phyloP scores from a whole-genome alignment of 2,888 invertebrate genomes.

The Pyrocoelia pectoralis region DNA sequence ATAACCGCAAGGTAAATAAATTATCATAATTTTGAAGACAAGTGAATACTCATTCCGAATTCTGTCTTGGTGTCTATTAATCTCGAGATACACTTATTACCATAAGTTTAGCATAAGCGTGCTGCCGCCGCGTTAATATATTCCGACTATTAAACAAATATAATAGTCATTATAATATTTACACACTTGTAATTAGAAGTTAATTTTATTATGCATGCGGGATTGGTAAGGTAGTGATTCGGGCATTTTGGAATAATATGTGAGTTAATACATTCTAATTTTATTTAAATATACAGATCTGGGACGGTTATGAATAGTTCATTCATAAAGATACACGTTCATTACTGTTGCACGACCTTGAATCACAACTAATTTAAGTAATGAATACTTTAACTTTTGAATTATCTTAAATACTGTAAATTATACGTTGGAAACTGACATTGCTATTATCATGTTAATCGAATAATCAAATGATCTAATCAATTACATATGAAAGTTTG shows the following conservation, averaged over 20 bases:
- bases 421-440: neutral
- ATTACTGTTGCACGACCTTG: slow-evolving; percentile 37
- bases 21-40: slow-evolving; percentile 42
- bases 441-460: neutral
- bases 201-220: slow-evolving; percentile 40
- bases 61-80: slow-evolving; percentile 48
- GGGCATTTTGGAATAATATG: slow-evolving; percentile 41
- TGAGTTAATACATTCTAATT: slow-evolving; percentile 48
- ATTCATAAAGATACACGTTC: slow-evolving; percentile 44
- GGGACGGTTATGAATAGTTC: slow-evolving; percentile 47
- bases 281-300: slow-evolving; percentile 47
- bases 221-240: slow-evolving; percentile 35
- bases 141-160: slow-evolving; percentile 48
- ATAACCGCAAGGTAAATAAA: slow-evolving; percentile 38
- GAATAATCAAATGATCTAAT: neutral
- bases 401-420: neutral
- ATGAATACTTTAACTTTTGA: slow-evolving; percentile 22
- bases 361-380: slow-evolving; percentile 33
- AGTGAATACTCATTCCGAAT: slow-evolving; percentile 43
- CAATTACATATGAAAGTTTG: neutral
- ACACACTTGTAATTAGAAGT: slow-evolving; percentile 43
- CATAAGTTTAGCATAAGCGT: slow-evolving; percentile 55
- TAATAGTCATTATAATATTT: slow-evolving; percentile 48
- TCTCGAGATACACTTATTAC: slow-evolving; percentile 51
- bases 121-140: slow-evolving; percentile 49